phyloP scores from a whole-genome alignment of 92 coral and sea anemone species.

The Phenganax stokvisi region DNA sequence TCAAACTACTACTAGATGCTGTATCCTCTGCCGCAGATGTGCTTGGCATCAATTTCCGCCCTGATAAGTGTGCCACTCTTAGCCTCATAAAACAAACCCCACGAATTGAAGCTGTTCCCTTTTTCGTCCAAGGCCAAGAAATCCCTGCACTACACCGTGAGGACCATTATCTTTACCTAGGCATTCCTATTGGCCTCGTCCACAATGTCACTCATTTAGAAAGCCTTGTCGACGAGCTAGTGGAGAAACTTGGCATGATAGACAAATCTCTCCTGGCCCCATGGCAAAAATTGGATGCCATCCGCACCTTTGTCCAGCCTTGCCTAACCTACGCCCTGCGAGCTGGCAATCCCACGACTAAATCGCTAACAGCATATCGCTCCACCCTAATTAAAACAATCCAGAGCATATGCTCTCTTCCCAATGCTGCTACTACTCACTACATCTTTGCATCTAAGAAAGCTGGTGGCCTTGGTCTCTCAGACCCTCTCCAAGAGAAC shows the following conservation, averaged over 20 bases:
- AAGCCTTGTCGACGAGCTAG: slow-evolving; percentile 5
- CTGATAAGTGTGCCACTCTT: background rate
- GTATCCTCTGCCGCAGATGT: no score
- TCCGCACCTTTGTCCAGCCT: slow-evolving; percentile 40
- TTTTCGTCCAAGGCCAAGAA: slow-evolving; percentile 7
- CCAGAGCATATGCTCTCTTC: background rate
- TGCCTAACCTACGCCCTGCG: slow-evolving; percentile 39
- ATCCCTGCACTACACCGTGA: background rate
- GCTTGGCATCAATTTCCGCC: no score
- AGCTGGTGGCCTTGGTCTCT: background rate
- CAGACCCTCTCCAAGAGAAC: background rate
- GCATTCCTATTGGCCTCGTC: slow-evolving; percentile 37
- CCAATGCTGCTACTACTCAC: background rate
- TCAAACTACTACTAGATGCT: no score
- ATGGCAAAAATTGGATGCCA: slow-evolving; percentile 45
- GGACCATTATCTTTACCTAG: slow-evolving; percentile 38
- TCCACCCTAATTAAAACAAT: background rate
- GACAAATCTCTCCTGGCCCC: slow-evolving; percentile 37
- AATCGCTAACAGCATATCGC: background rate
- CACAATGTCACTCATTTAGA: background rate
- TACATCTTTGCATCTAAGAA: background rate
- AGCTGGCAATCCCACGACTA: background rate
- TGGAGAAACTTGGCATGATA: slow-evolving; percentile 17
- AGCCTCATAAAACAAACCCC: background rate
- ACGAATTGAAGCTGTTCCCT: background rate